A percentile compares a stretch with the other conserved stretches of the same genome.
Conservation (phyloP, 2,113 vertebrate species). For the Hyperopisus bebe region DNA sequence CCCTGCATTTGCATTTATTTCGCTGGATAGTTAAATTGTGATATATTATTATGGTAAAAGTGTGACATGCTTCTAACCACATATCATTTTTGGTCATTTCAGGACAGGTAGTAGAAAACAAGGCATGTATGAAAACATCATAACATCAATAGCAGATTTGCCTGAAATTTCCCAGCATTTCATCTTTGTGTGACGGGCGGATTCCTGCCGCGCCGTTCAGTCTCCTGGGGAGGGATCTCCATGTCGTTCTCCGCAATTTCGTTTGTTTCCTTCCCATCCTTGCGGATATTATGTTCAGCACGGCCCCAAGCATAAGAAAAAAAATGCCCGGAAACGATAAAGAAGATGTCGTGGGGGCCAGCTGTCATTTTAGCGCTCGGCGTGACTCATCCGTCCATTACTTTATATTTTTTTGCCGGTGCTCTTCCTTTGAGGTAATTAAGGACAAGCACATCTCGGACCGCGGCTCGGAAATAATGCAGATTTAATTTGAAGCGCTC, state of each 20-base stretch:
- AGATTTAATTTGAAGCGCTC: constrained; percentile 32
- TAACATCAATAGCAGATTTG: neutral
- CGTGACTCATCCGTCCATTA: neutral
- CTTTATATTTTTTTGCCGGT: neutral
- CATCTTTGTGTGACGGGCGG: neutral
- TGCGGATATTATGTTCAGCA: neutral
- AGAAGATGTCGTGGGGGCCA: neutral
- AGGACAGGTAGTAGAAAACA: neutral
- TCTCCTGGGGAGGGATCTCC: neutral
- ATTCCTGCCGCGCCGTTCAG: neutral
- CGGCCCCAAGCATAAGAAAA: neutral
- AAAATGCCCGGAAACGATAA: neutral
- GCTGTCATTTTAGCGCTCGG: neutral
- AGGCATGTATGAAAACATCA: neutral
- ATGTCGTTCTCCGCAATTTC: neutral
- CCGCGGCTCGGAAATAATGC: constrained; percentile 19
- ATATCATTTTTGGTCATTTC: neutral
- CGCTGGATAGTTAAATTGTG: neutral
- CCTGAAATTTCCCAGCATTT: neutral
- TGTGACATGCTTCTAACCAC: neutral
- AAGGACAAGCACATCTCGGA: constrained; percentile 8
- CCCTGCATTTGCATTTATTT: neutral
- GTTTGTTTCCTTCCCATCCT: neutral
- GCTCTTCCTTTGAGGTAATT: constrained; percentile 10
- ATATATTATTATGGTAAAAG: neutral